Conservation (phyloP, 2,888 invertebrate species). For the Listrodromus nycthemerus region DNA sequence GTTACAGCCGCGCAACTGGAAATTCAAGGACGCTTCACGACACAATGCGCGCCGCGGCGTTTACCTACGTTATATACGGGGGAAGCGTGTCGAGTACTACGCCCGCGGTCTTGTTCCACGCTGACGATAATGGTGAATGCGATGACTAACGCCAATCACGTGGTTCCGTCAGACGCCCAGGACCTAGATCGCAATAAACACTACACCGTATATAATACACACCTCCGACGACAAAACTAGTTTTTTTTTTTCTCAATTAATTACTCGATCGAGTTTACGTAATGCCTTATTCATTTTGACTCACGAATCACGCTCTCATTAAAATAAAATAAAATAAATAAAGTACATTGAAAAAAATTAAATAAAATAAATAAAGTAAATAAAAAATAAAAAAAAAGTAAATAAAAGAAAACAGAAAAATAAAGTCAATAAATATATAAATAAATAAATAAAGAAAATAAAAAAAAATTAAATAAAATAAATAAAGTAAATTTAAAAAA, state of each 20-base stretch:
- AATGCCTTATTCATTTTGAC: not conserved
- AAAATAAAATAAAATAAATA: slow-evolving; percentile 1
- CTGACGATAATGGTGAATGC: slow-evolving; percentile 47
- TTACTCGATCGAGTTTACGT: slow-evolving; percentile 5
- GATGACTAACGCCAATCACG: slow-evolving; percentile 52
- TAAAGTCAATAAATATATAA: not conserved
- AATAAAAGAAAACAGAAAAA: no score
- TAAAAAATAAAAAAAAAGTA: no score
- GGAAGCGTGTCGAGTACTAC: slow-evolving; percentile 44
- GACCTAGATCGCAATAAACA: slow-evolving; percentile 17
- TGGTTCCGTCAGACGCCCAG: slow-evolving; percentile 17
- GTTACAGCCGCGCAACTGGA: slow-evolving; percentile 75
- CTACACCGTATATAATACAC: not conserved
- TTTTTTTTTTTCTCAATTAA: not conserved
- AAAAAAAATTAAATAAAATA: not conserved
- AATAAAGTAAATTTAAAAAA: not conserved
- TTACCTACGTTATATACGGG: slow-evolving; percentile 43
- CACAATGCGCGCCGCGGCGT: slow-evolving; percentile 69
- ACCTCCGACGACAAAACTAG: not conserved
- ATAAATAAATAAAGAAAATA: not conserved
- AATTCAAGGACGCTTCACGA: slow-evolving; percentile 75
- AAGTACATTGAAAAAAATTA: not conserved
- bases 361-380: no score
- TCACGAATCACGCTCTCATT: not conserved
- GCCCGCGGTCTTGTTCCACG: slow-evolving; percentile 25